phyloP scores from a whole-genome alignment of 2,888 invertebrate species.

The Torymus texanus region DNA sequence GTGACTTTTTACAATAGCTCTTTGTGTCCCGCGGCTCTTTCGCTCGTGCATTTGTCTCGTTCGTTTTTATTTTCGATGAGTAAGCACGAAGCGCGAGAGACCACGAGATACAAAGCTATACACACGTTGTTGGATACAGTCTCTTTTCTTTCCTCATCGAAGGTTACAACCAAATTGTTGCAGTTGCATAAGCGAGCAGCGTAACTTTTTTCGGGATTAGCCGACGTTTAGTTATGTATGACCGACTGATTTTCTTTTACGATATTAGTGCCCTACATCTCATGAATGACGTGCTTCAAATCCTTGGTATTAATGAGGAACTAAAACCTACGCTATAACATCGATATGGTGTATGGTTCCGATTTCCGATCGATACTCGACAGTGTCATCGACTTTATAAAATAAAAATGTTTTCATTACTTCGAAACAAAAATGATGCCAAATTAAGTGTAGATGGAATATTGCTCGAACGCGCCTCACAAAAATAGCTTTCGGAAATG shows the following conservation, averaged over 20 bases:
- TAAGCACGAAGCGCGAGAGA: slow-evolving; percentile 31
- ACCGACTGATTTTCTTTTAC: slow-evolving; percentile 1
- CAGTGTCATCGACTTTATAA: neutral
- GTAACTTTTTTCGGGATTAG: slow-evolving; percentile 5
- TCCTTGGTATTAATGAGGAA: neutral
- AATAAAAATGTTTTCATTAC: neutral
- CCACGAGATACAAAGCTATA: slow-evolving; percentile 26
- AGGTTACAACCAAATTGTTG: slow-evolving; percentile 30
- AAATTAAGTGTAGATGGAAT: neutral
- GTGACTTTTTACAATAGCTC: slow-evolving; percentile 44
- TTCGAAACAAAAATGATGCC: no score
- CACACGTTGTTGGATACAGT: neutral
- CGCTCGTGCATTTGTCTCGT: slow-evolving; percentile 10
- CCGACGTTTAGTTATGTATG: neutral
- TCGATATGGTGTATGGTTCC: neutral
- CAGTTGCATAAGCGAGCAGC: slow-evolving; percentile 11
- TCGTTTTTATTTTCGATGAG: slow-evolving; percentile 34
- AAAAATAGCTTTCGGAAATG: slow-evolving; percentile 33
- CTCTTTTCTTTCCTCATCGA: neutral
- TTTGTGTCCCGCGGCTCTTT: slow-evolving; percentile 25
- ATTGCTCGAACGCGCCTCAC: neutral
- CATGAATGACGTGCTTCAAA: neutral
- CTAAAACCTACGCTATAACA: neutral
- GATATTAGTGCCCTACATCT: no score
- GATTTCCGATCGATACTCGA: no score